These are phyloP conservation scores for Oreonectes daqikongensis DNA, from an alignment of 2,797 vertebrate species.

Conservation along the genomic window DNA sequence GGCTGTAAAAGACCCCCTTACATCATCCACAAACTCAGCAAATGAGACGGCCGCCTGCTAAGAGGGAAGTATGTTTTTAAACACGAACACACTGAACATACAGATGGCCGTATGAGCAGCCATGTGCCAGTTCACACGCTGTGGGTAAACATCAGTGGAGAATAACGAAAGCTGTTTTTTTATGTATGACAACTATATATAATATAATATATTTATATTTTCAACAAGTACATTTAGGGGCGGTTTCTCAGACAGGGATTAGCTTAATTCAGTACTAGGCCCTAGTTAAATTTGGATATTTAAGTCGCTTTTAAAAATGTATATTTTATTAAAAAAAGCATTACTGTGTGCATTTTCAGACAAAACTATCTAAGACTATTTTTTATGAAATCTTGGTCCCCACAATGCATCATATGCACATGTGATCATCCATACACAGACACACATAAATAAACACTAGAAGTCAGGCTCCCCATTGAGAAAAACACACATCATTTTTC, in stretches of 20 bases:
- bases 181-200: too few relatives aligned
- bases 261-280: too few relatives aligned
- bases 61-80: slow-evolving; percentile 11
- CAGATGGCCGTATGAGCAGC: background rate
- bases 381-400: background rate
- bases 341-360: too few relatives aligned
- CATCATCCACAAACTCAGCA: slow-evolving; percentile 63
- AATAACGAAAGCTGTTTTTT: background rate
- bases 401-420: background rate
- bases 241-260: too few relatives aligned
- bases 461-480: background rate
- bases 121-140: background rate
- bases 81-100: background rate
- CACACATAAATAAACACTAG: background rate
- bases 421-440: background rate
- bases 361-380: too few relatives aligned
- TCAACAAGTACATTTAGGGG: too few relatives aligned
- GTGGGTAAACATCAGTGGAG: background rate
- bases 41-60: slow-evolving; percentile 55
- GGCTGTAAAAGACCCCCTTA: slow-evolving; percentile 58
- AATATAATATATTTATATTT: background rate
- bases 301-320: too few relatives aligned
- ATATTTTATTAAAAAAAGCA: too few relatives aligned
- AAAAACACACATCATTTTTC: slow-evolving; percentile 20
- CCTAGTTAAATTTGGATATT: too few relatives aligned